Conservation (phyloP, 2,113 vertebrate species). For the Entosphenus tridentatus region DNA sequence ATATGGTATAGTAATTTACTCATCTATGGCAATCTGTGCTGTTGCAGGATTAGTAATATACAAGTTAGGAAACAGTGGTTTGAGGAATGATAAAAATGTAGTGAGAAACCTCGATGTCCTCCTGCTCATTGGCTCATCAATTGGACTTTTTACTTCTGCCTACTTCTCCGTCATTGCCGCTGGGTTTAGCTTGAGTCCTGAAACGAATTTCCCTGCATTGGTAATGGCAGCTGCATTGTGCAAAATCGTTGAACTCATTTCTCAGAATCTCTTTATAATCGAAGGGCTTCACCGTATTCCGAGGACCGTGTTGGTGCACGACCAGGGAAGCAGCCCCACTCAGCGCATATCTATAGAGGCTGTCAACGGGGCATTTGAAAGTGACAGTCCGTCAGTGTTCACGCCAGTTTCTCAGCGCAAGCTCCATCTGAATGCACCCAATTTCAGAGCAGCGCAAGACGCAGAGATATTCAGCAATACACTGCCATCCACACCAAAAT, state of each 20-base stretch:
- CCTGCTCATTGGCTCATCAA: conserved; percentile 52
- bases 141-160: conserved; percentile 61
- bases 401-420: background rate
- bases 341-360: background rate
- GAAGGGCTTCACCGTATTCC: conserved; percentile 49
- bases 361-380: conserved; percentile 8
- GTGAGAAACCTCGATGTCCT: conserved; percentile 62
- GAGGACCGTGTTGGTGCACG: conserved; percentile 8
- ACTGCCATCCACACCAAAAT: too few species aligned
- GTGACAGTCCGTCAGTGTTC: background rate
- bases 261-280: conserved; percentile 73
- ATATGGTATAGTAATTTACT: conserved; percentile 41
- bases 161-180: conserved; percentile 69
- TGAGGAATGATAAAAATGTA: conserved; percentile 55
- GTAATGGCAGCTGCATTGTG: conserved; percentile 39
- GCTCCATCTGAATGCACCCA: background rate
- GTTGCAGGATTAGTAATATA: conserved; percentile 36
- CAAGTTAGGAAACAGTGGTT: conserved; percentile 41
- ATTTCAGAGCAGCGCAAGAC: background rate
- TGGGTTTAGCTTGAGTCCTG: conserved; percentile 24
- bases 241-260: conserved; percentile 48
- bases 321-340: background rate
- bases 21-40: conserved; percentile 39
- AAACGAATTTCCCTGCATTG: conserved; percentile 22
- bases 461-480: too few species aligned